Percentiles rank a stretch among this genome's conserved stretches.
phyloP scores from a whole-genome alignment of 2,888 invertebrate species.

The Ptilodon capucinus region DNA sequence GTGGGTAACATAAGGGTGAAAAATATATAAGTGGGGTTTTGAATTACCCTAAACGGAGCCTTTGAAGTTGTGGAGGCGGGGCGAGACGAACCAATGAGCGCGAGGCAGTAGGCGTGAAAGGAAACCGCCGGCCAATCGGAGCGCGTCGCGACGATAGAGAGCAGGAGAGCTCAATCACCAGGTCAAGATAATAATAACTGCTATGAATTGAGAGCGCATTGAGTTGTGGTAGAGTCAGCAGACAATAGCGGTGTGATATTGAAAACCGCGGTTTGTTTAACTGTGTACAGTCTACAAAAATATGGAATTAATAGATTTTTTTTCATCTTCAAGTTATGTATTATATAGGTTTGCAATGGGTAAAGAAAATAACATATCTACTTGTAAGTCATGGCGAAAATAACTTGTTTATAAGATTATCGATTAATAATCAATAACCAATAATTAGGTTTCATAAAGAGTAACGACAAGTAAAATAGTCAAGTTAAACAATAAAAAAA shows the following conservation, averaged over 20 bases:
- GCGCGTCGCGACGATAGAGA: slow-evolving; percentile 55
- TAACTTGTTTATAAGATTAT: background rate
- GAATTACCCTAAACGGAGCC: slow-evolving; percentile 74
- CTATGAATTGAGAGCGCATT: slow-evolving; percentile 81
- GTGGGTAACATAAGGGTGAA: slow-evolving; percentile 77
- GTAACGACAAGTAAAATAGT: slow-evolving; percentile 32
- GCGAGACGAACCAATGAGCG: slow-evolving; percentile 61
- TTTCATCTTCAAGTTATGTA: background rate
- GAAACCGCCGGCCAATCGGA: slow-evolving; percentile 61
- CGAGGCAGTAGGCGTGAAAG: slow-evolving; percentile 66
- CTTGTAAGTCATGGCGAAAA: background rate
- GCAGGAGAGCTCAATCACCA: slow-evolving; percentile 80
- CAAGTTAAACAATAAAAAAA: slow-evolving; percentile 48
- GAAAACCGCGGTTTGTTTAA: slow-evolving; percentile 56
- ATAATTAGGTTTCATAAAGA: slow-evolving; percentile 9
- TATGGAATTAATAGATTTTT: slow-evolving; percentile 13
- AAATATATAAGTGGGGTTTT: slow-evolving; percentile 80
- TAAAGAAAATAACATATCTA: background rate
- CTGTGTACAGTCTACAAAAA: slow-evolving; percentile 48
- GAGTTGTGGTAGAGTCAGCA: slow-evolving; percentile 78
- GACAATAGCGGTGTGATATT: slow-evolving; percentile 69
- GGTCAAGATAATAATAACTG: slow-evolving; percentile 82
- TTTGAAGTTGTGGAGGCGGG: slow-evolving; percentile 70
- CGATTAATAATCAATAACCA: background rate
- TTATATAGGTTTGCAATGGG: too few species aligned